A percentile compares a stretch with the other conserved stretches of the same genome.
Evolutionary conservation across 2,888 invertebrate genomes (phyloP).

Genomic region (Hypsopygia costalis): DNA sequence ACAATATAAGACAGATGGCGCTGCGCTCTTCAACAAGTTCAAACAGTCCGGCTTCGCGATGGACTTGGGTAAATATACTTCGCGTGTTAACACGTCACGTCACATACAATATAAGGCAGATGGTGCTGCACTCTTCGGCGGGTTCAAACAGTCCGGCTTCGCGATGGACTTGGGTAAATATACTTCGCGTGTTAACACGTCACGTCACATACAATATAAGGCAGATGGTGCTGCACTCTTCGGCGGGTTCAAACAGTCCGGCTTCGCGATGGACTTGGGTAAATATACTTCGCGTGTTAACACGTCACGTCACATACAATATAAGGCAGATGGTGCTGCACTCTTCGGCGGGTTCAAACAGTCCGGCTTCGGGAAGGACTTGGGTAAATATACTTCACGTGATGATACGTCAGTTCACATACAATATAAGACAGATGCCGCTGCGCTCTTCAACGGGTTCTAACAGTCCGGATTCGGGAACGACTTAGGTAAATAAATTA

Average conservation of each 20-base stretch:
- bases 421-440: constrained; percentile 99
- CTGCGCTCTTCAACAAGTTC: too few relatives aligned
- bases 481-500: too few relatives aligned
- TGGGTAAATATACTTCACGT: constrained; percentile 80
- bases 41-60: constrained; percentile 97
- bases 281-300: too few relatives aligned
- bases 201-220: constrained; percentile 98
- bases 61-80: too few relatives aligned
- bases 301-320: constrained; percentile 95
- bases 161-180: constrained; percentile 93
- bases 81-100: constrained; percentile 96
- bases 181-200: too few relatives aligned
- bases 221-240: constrained; percentile 98
- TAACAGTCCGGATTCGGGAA: constrained; percentile 97
- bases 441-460: too few relatives aligned
- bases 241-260: too few relatives aligned
- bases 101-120: constrained; percentile 97
- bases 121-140: too few relatives aligned
- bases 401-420: too few relatives aligned
- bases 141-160: constrained; percentile 98
- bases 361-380: constrained; percentile 97
- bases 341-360: constrained; percentile 99
- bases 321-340: too few relatives aligned
- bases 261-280: constrained; percentile 96
- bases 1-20: constrained; percentile 99